These are phyloP conservation scores for Megaceryle torquata DNA, from an alignment of 2,113 vertebrate genomes.

Conservation along the genomic window DNA sequence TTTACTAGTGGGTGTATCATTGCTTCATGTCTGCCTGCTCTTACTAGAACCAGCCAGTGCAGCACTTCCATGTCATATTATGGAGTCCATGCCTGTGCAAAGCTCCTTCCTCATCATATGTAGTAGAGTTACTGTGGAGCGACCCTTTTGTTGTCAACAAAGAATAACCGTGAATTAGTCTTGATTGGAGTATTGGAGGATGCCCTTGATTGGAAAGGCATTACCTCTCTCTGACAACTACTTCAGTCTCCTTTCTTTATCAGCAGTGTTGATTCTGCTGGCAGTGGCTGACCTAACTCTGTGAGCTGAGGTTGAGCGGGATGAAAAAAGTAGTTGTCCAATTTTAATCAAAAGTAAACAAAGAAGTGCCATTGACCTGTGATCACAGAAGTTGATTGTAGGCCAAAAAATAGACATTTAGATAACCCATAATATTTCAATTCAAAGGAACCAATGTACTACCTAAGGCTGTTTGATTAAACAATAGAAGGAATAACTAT, in stretches of 20 bases:
- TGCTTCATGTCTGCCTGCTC: not conserved
- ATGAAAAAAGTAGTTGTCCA: not conserved
- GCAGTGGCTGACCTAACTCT: not conserved
- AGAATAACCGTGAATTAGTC: not conserved
- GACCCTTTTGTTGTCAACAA: not conserved
- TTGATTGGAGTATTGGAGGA: not conserved
- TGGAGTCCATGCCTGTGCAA: not conserved
- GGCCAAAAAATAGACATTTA: not conserved
- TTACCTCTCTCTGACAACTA: not conserved
- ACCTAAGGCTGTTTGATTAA: not conserved
- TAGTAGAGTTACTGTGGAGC: not conserved
- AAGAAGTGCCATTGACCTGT: not conserved
- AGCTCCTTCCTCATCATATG: not conserved
- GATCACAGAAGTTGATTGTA: not conserved
- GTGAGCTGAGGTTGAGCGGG: not conserved
- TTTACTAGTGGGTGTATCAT: not conserved
- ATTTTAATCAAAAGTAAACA: not conserved
- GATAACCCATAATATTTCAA: not conserved
- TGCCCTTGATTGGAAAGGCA: not conserved
- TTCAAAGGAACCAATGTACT: not conserved
- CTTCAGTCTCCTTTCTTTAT: not conserved
- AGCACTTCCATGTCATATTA: rapidly evolving
- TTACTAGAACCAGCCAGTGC: not conserved
- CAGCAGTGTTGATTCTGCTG: not conserved
- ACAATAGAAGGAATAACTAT: not conserved